phyloP scores from a whole-genome alignment of 2,113 vertebrate genomes.

The Oncorhynchus clarkii region DNA sequence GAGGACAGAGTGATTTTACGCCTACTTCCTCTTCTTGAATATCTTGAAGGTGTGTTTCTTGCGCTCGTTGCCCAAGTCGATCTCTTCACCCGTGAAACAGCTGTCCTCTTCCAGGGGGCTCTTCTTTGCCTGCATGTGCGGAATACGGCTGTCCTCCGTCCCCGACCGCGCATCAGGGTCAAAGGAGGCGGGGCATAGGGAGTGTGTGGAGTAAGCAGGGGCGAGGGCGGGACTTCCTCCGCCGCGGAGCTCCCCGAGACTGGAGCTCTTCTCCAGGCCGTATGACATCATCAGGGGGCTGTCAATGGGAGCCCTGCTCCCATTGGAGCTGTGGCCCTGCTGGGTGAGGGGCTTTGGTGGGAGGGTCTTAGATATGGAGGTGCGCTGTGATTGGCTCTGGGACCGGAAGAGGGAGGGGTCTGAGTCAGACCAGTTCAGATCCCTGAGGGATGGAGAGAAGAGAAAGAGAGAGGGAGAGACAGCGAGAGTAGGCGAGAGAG shows the following conservation, averaged over 20 bases:
- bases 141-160: slow-evolving; percentile 63
- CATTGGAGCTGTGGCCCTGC: slow-evolving; percentile 68
- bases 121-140: slow-evolving; percentile 77
- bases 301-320: slow-evolving; percentile 67
- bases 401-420: slow-evolving; percentile 85
- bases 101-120: slow-evolving; percentile 79
- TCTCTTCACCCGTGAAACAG: slow-evolving; percentile 78
- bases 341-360: slow-evolving; percentile 46
- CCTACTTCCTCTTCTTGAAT: slow-evolving; percentile 89
- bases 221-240: slow-evolving; percentile 46
- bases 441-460: slow-evolving; percentile 63
- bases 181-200: slow-evolving; percentile 78
- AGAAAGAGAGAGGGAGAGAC: neutral
- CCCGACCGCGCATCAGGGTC: slow-evolving; percentile 55
- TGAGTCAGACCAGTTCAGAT: slow-evolving; percentile 87
- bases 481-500: neutral
- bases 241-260: slow-evolving; percentile 83
- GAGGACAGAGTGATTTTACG: neutral
- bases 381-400: slow-evolving; percentile 70
- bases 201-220: slow-evolving; percentile 80
- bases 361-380: slow-evolving; percentile 61
- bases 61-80: slow-evolving; percentile 72
- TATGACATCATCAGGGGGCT: slow-evolving; percentile 63
- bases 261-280: slow-evolving; percentile 84
- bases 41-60: slow-evolving; percentile 88